Conservation (phyloP, 2,797 vertebrate genomes). For the Poeciliopsis paucimaculata region DNA sequence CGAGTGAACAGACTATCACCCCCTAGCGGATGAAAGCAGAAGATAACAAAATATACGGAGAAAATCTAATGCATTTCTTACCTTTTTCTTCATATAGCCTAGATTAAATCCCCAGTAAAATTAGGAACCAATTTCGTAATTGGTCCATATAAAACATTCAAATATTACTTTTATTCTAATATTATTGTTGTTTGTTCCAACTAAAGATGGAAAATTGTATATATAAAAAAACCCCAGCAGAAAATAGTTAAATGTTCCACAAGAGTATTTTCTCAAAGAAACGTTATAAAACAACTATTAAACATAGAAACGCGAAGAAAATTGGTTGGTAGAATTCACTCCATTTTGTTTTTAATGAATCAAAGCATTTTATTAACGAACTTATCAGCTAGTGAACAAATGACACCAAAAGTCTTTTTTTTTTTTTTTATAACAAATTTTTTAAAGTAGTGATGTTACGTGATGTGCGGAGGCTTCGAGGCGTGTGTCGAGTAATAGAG, state of each 20-base stretch:
- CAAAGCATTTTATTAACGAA: background rate
- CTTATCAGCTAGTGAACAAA: background rate
- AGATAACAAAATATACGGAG: background rate
- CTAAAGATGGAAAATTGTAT: background rate
- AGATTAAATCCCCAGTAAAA: too few species aligned
- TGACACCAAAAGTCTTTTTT: background rate
- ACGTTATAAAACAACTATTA: background rate
- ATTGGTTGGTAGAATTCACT: background rate
- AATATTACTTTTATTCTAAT: too few species aligned
- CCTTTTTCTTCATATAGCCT: too few species aligned
- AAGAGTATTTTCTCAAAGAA: background rate
- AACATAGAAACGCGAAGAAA: background rate
- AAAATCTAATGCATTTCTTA: too few species aligned
- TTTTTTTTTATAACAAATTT: too few species aligned
- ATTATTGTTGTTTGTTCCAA: too few species aligned
- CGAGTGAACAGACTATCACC: background rate
- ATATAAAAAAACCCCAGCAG: background rate
- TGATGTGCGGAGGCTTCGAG: too few species aligned
- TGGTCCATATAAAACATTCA: too few species aligned
- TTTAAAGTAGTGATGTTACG: too few species aligned
- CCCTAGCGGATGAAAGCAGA: background rate
- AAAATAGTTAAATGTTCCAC: background rate
- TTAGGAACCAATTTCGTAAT: too few species aligned
- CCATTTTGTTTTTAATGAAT: background rate
- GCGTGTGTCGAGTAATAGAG: too few species aligned